These are phyloP conservation scores for Dichetophora obliterata DNA, from an alignment of 2,888 invertebrate species.

Conservation along the genomic window DNA sequence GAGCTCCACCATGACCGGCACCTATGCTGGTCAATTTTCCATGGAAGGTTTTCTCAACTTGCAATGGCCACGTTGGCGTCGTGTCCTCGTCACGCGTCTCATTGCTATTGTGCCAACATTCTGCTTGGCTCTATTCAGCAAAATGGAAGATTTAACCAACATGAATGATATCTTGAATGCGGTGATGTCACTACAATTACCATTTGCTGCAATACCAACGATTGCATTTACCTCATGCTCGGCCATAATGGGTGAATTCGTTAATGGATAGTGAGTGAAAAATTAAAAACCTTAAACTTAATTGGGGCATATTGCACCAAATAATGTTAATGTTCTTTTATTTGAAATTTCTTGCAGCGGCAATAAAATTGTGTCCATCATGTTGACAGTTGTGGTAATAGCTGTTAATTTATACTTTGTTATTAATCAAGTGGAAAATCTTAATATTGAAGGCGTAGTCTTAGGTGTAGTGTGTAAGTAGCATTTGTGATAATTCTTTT, in stretches of 20 bases:
- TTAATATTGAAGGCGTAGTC: conserved; percentile 69
- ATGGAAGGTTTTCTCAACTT: conserved; percentile 91
- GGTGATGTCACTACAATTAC: conserved; percentile 87
- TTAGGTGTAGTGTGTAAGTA: conserved; percentile 70
- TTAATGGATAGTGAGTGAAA: conserved; percentile 79
- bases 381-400: conserved; percentile 80
- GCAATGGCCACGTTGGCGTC: conserved; percentile 88
- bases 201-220: conserved; percentile 88
- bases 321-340: not conserved
- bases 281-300: not conserved
- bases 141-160: conserved; percentile 78
- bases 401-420: conserved; percentile 86
- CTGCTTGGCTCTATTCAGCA: conserved; percentile 77
- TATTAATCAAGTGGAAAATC: conserved; percentile 72
- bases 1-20: conserved; percentile 87
- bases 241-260: conserved; percentile 87
- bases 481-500: not conserved
- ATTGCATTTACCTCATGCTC: conserved; percentile 86
- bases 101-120: conserved; percentile 84
- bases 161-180: conserved; percentile 91
- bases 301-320: not conserved
- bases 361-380: conserved; percentile 78
- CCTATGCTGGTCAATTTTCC: conserved; percentile 89
- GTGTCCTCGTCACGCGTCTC: conserved; percentile 85
- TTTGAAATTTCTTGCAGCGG: conserved; percentile 69